Evolutionary conservation across 2,797 vertebrate genomes (phyloP).

Genomic region (Characodon lateralis): DNA sequence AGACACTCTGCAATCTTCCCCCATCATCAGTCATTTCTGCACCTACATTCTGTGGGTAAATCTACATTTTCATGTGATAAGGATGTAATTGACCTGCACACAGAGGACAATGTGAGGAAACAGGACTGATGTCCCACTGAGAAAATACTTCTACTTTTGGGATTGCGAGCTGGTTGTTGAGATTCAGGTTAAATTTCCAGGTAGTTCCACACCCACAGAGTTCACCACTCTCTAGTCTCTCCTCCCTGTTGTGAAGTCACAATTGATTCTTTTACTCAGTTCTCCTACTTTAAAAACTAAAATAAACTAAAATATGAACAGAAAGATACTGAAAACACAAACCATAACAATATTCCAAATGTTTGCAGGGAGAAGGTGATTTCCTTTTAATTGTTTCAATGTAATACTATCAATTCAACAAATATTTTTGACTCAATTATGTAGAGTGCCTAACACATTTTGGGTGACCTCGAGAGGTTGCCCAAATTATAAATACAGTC

Average conservation of each 20-base stretch:
- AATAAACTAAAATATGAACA: conserved; percentile 32
- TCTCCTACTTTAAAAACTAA: conserved; percentile 44
- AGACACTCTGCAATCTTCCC: conserved; percentile 43
- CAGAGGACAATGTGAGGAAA: conserved; percentile 62
- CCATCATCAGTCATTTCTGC: conserved; percentile 63
- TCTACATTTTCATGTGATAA: conserved; percentile 75
- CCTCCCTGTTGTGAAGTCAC: conserved; percentile 55
- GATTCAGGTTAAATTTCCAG: conserved; percentile 54
- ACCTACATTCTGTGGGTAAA: conserved; percentile 60
- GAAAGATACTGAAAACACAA: conserved; percentile 36
- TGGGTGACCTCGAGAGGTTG: too few relatives aligned
- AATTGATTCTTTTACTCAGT: conserved; percentile 69
- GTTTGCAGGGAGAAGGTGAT: conserved; percentile 2
- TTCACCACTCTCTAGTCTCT: conserved; percentile 31
- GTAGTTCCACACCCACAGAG: conserved; percentile 50
- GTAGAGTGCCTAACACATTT: not conserved
- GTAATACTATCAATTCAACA: not conserved
- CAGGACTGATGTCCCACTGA: conserved; percentile 74
- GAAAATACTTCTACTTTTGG: conserved; percentile 57
- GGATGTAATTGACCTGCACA: conserved; percentile 79
- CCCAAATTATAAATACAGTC: too few relatives aligned
- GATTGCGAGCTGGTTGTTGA: conserved; percentile 31
- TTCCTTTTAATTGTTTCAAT: not conserved
- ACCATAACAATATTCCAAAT: conserved; percentile 15
- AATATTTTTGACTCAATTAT: not conserved